These are phyloP conservation scores for Planiliza haematocheilus DNA, from an alignment of 2,113 vertebrate species.

Conservation along the genomic window DNA sequence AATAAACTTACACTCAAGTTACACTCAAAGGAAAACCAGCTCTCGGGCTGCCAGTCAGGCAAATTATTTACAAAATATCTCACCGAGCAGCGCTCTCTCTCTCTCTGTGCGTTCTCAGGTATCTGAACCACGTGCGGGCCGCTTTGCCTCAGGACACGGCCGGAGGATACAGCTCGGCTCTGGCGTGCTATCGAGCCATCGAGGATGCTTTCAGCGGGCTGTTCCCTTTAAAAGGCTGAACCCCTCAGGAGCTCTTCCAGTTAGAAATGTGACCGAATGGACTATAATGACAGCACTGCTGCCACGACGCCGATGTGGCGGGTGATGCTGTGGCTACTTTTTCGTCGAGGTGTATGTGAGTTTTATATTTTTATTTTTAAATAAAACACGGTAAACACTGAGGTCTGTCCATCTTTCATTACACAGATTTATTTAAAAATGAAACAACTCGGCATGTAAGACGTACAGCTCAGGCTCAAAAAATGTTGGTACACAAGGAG, in stretches of 20 bases:
- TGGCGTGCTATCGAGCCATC: constrained; percentile 94
- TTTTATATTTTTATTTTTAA: constrained; percentile 59
- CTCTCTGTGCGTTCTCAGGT: constrained; percentile 83
- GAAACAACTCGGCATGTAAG: neutral
- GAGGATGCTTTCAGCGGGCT: constrained; percentile 98
- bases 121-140: constrained; percentile 93
- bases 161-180: constrained; percentile 92
- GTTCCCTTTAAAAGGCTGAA: constrained; percentile 74
- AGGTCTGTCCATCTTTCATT: constrained; percentile 7
- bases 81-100: constrained; percentile 43
- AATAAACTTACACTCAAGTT: constrained; percentile 64
- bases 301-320: neutral
- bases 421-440: constrained; percentile 59
- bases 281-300: constrained; percentile 31
- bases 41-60: constrained; percentile 44
- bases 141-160: constrained; percentile 92
- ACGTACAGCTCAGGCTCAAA: neutral
- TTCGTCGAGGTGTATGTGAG: constrained; percentile 3
- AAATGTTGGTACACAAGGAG: neutral
- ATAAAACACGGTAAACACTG: constrained; percentile 54
- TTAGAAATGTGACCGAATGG: constrained; percentile 17
- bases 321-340: neutral
- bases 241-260: neutral
- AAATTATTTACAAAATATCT: constrained; percentile 62
- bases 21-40: constrained; percentile 46